These are phyloP conservation scores for Zosterops hypoxanthus DNA, from an alignment of 2,113 vertebrate genomes.

Conservation along the genomic window DNA sequence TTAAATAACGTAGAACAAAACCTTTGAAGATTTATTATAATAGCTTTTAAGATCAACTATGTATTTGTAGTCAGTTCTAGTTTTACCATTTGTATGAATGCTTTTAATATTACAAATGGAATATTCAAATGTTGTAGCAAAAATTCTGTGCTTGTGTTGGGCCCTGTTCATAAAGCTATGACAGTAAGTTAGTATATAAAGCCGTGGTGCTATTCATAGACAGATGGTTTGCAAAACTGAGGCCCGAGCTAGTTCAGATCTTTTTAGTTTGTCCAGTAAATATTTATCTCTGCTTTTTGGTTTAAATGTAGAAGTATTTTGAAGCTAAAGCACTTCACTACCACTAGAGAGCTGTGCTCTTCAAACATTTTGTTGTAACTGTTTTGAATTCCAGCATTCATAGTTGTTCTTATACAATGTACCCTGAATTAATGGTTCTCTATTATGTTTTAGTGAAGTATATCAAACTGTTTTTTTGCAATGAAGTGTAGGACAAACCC, in stretches of 20 bases:
- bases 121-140: not conserved
- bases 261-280: not conserved
- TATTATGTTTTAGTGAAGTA: not conserved
- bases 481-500: not conserved
- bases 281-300: not conserved
- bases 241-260: not conserved
- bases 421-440: not conserved
- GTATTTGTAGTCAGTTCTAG: not conserved
- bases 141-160: not conserved
- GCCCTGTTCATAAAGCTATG: not conserved
- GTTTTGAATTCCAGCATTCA: not conserved
- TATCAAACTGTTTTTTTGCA: not conserved
- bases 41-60: not conserved
- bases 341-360: not conserved
- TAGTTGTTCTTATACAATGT: not conserved
- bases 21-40: not conserved
- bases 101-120: not conserved
- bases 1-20: not conserved
- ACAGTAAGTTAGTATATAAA: not conserved
- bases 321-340: not conserved
- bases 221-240: not conserved
- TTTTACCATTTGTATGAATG: not conserved
- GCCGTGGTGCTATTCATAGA: not conserved
- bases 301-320: not conserved
- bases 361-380: not conserved